Conservation (phyloP, 2,797 vertebrate species). For the Chiloscyllium punctatum region DNA sequence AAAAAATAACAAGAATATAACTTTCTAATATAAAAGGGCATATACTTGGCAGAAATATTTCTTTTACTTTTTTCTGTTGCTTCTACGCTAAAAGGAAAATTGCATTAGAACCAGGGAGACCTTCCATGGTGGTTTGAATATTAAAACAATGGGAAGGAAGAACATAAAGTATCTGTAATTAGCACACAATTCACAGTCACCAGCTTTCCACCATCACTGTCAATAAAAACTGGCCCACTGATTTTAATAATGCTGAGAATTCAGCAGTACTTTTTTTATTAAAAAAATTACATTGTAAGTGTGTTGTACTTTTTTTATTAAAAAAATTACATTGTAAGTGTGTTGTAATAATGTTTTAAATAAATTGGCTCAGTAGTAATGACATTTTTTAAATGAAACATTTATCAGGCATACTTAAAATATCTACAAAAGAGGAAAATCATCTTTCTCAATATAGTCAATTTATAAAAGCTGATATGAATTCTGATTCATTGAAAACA, state of each 20-base stretch:
- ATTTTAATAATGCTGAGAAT: background rate
- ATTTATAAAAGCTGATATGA: background rate
- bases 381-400: background rate
- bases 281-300: no score
- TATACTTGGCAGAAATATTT: background rate
- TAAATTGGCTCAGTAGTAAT: background rate
- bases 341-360: background rate
- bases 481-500: background rate
- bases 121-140: background rate
- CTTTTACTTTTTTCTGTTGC: background rate
- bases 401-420: background rate
- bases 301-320: no score
- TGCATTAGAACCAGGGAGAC: background rate
- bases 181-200: background rate
- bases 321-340: no score
- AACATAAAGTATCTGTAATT: background rate
- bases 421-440: background rate
- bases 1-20: background rate
- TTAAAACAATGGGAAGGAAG: background rate
- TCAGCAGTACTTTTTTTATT: no score
- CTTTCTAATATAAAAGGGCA: background rate
- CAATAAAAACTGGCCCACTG: background rate
- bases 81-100: background rate
- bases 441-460: background rate
- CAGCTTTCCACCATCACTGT: background rate